Base-by-base conservation (phyloP, 2,797 vertebrate species). In the Platalea minor region DNA sequence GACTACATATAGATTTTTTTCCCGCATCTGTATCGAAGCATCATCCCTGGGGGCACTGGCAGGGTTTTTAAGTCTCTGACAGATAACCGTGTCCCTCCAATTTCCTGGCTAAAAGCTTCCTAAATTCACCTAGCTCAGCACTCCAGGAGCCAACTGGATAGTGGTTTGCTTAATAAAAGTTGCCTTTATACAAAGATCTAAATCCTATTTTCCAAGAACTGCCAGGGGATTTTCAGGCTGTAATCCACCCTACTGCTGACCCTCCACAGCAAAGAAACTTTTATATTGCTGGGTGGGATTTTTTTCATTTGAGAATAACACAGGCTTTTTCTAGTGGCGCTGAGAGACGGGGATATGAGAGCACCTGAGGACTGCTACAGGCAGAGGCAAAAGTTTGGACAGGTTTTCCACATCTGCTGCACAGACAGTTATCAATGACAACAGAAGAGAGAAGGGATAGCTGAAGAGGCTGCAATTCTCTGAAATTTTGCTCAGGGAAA, bases 191-290 rank as follows among this genome's bases (percentile, higher is more conserved):
- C 73, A 88, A 88, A 89, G 31, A 84, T 78, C 92, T 96, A 97
- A 97, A 97, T 97, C 96, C 95, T 93, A 89, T 97, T 97, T 96
- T 95, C 96, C 88, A 94, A 93, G 92, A 96, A 95, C 63, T 94
- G 90, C 53, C 33, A 48, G 70, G 53, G 95, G 92, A 95, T 97
- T 97, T 97, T 95, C 96, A 91, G 93, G 70, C 85, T 92, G 93
- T 96, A 97, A 95, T 97, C 73, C 76, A 73, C 85, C 85, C 89
- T 77, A 29, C 82, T 77, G 72, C 72, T 94, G 76, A 57, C 73
- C 82, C 80, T 91, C 69, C 57, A 60, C 31, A 46, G 83, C 80
- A 89, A 84, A 88, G 73, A 84, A 95, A 86, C 51, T 65, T 89
- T 21, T 60, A 18, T 46, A 60, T 35, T 88, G n/a, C 50, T 84